Evolutionary conservation across 2,797 vertebrate species (phyloP).

Genomic region (Sciurus carolinensis): DNA sequence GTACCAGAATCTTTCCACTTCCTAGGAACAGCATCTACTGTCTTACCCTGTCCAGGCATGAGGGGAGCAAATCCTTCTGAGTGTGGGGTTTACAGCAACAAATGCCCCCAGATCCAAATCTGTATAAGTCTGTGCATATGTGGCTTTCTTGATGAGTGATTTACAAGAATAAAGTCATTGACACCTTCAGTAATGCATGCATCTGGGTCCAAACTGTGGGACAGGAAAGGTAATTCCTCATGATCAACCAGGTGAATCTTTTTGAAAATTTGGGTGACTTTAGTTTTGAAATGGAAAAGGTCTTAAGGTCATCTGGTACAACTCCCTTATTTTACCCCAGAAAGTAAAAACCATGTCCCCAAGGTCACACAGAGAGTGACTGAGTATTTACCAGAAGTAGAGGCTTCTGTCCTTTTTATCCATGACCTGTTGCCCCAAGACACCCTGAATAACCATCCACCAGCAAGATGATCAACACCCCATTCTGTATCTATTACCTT

Average conservation of each 20-base stretch:
- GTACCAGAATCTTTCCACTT: not conserved
- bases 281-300: slow-evolving; percentile 62
- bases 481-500: not conserved
- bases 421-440: not conserved
- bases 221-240: not conserved
- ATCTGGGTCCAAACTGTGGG: slow-evolving; percentile 25
- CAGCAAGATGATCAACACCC: not conserved
- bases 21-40: not conserved
- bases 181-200: slow-evolving; percentile 24
- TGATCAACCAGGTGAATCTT: slow-evolving; percentile 20
- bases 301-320: not conserved
- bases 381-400: slow-evolving; percentile 42
- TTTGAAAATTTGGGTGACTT: slow-evolving; percentile 49
- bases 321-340: slow-evolving; percentile 40
- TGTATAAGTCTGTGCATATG: not conserved
- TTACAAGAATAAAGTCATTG: slow-evolving; percentile 22
- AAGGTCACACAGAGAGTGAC: not conserved
- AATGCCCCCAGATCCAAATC: not conserved
- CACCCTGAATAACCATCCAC: not conserved
- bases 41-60: not conserved
- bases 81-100: not conserved
- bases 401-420: not conserved
- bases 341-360: slow-evolving; percentile 3
- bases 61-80: not conserved
- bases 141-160: not conserved